Base-by-base conservation (phyloP, 2,888 invertebrate species). In the Sarcophaga subvicina region DNA sequence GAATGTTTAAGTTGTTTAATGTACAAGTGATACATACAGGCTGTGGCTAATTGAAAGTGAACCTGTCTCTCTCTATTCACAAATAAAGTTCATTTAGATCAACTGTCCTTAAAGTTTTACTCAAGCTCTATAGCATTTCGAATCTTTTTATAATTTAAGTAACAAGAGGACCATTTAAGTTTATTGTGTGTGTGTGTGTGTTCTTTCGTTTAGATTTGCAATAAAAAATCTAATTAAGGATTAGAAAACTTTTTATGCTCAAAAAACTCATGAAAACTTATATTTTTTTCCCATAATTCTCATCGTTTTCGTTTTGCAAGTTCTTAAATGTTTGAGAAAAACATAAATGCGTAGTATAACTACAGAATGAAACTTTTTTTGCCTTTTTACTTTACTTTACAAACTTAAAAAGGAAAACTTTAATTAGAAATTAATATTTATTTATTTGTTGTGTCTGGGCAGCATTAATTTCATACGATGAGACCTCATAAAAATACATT, bases 201-300 rank as follows among this genome's bases (percentile, higher is more conserved):
- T 45, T 60, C 60, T 64, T 54, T 14, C 62, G 54, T 27, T 17
- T 71, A 37, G 20, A 37, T 67, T 72, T 63, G 54, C 14, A 54
- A 54, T 54, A 54, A 54, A 54, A 54, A 54, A 27, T 72, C 22
- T 59, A 81, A 78, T 69, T 81, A 72, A 37, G 25, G 66, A 78
- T 63, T 72, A 12, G 60, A 54, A 69, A 62, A 70, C 59, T 66
- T 63, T 71, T 64, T 17, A 22, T 70, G 6, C 4, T 49, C 60
- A 71, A 75, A 75, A 22, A 11, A 71, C 37, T n/a, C 22, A 25
- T 67, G 22, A 71, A 69, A 71, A 59, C 75, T 20, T 4, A 25
- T 70, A 49, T 17, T 10, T 25, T 45, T 47, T 54, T 22, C 5
- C 5, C 63, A 54, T 79, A 64, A 64, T 60, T 73, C 37, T 37